A percentile compares a stretch with the other conserved stretches of the same genome.
Conservation (phyloP, 2,888 invertebrate genomes). For the Drosophila ezoana region DNA sequence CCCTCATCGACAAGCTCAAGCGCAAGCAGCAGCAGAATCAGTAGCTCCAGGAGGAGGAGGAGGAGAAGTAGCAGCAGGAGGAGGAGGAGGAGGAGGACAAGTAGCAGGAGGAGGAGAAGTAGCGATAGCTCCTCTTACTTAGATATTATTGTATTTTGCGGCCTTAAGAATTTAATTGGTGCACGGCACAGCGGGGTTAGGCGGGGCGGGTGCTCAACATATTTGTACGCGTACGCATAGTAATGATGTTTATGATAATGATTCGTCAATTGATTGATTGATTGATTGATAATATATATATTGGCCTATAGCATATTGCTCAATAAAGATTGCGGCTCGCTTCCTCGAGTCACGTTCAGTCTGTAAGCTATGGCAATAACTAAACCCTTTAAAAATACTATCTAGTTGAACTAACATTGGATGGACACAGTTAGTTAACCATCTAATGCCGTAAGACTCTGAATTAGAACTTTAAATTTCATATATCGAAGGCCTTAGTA, state of each 20-base stretch:
- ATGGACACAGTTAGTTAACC: no score
- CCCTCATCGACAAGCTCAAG: conserved; percentile 88
- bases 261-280: conserved; percentile 6
- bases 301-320: conserved; percentile 39
- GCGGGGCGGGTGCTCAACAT: conserved; percentile 8
- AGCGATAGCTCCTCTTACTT: background rate
- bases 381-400: background rate
- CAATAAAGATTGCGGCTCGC: conserved; percentile 31
- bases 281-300: conserved; percentile 4
- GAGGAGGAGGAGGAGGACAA: background rate
- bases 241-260: conserved; percentile 25
- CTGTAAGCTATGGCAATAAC: background rate
- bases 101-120: background rate
- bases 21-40: conserved; percentile 72
- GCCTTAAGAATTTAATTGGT: conserved; percentile 57
- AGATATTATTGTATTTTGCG: conserved; percentile 39
- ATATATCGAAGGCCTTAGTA: no score
- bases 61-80: background rate
- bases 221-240: conserved; percentile 27
- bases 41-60: conserved; percentile 15
- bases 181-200: conserved; percentile 1
- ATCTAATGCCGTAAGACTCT: no score
- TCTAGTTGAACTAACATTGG: no score
- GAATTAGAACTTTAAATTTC: no score
- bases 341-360: background rate